These are phyloP conservation scores for Pseudolycoriella hygida DNA, from an alignment of 2,888 invertebrate species.

Conservation along the genomic window DNA sequence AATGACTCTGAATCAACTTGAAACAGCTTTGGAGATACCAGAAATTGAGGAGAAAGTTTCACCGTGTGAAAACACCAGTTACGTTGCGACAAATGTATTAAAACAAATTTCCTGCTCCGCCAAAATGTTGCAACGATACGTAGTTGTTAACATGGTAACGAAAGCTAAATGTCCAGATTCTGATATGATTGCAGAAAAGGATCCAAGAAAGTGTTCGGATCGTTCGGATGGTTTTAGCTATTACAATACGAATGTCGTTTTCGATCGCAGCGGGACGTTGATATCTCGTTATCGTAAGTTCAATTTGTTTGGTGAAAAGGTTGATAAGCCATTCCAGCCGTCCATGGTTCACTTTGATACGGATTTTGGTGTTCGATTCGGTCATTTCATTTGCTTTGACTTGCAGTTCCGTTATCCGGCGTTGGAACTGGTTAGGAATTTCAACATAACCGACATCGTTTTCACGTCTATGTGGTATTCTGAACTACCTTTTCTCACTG, in stretches of 20 bases:
- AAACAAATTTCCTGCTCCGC: slow-evolving; percentile 34
- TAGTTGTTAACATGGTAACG: slow-evolving; percentile 20
- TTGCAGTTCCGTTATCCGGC: slow-evolving; percentile 56
- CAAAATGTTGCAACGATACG: slow-evolving; percentile 26
- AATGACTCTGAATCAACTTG: slow-evolving; percentile 27
- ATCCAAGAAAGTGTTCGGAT: slow-evolving; percentile 8
- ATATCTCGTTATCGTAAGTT: slow-evolving; percentile 38
- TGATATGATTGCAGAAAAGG: slow-evolving; percentile 18
- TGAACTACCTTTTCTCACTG: slow-evolving; percentile 31
- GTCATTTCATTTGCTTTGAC: slow-evolving; percentile 70
- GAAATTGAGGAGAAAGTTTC: slow-evolving; percentile 16
- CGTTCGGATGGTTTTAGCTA: slow-evolving; percentile 16
- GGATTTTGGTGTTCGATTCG: slow-evolving; percentile 66
- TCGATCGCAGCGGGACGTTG: slow-evolving; percentile 49
- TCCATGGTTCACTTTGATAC: slow-evolving; percentile 46
- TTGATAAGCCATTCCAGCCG: slow-evolving; percentile 32
- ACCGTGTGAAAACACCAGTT: slow-evolving; percentile 16
- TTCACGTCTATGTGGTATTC: slow-evolving; percentile 60
- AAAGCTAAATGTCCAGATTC: slow-evolving; percentile 31
- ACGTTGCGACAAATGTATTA: slow-evolving; percentile 1
- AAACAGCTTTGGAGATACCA: slow-evolving; percentile 21
- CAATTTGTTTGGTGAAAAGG: slow-evolving; percentile 33
- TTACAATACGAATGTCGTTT: slow-evolving; percentile 66
- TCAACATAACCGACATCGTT: slow-evolving; percentile 21
- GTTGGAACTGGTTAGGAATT: slow-evolving; percentile 26